Conservation (phyloP, 2,797 vertebrate species). For the Todus mexicanus region DNA sequence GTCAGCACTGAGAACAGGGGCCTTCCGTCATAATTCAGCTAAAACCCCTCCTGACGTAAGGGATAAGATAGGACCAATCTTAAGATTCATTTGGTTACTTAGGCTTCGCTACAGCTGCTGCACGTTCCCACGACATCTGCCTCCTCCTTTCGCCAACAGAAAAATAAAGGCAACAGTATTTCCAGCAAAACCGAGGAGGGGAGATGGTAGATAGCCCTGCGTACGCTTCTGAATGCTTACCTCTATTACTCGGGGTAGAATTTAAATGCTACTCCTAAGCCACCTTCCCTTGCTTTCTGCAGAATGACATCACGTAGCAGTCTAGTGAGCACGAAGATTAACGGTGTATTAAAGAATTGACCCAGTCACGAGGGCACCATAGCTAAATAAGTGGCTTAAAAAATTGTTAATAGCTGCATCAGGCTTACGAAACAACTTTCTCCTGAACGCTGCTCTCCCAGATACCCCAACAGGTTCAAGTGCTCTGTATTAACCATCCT, state of each 20-base stretch:
- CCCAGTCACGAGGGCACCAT: not conserved
- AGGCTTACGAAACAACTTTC: not conserved
- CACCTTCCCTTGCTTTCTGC: not conserved
- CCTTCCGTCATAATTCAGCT: not conserved
- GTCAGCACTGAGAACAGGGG: not conserved
- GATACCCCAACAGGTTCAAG: not conserved
- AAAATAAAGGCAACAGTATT: not conserved
- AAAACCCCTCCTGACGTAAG: not conserved
- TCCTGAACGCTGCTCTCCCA: not conserved
- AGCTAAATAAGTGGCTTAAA: conserved; percentile 31
- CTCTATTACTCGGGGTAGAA: not conserved
- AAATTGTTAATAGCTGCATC: not conserved
- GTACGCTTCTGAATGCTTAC: not conserved
- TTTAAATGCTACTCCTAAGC: not conserved
- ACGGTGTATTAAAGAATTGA: not conserved
- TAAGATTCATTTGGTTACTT: not conserved
- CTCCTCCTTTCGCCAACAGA: not conserved
- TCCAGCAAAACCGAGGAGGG: not conserved
- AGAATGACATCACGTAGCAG: not conserved
- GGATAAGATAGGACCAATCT: not conserved
- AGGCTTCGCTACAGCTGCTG: not conserved
- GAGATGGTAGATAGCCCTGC: not conserved
- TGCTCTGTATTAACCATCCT: not conserved
- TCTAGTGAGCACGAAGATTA: not conserved
- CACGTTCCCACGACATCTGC: not conserved